Conservation (phyloP, 2,113 vertebrate genomes). For the Hiodon alosoides region DNA sequence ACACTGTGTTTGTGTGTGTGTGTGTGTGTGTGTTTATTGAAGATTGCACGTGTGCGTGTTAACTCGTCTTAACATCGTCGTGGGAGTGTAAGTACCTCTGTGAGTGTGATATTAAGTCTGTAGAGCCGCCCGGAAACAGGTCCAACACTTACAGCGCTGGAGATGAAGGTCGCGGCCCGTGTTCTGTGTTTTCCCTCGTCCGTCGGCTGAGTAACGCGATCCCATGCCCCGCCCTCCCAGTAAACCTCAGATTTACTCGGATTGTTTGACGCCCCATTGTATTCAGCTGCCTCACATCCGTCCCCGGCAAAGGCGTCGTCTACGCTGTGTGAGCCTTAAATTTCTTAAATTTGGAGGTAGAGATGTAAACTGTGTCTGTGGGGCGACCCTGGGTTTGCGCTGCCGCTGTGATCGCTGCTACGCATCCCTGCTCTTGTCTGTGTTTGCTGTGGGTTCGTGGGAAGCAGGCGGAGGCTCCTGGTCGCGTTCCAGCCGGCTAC, state of each 20-base stretch:
- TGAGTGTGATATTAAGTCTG: too few relatives aligned
- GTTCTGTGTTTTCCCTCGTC: too few relatives aligned
- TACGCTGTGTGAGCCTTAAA: neutral
- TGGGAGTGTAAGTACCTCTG: neutral
- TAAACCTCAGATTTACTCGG: neutral
- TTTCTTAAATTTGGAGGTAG: too few relatives aligned
- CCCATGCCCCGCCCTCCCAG: neutral
- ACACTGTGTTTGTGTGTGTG: neutral
- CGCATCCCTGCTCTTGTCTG: too few relatives aligned
- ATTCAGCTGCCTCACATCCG: neutral
- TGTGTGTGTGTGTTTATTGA: neutral
- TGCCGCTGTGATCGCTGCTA: neutral
- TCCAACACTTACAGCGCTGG: too few relatives aligned
- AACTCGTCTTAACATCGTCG: too few relatives aligned
- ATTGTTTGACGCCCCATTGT: neutral
- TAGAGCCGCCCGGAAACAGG: too few relatives aligned
- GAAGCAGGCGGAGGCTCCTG: neutral
- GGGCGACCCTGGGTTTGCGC: neutral
- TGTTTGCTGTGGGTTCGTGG: neutral
- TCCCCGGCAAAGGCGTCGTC: neutral
- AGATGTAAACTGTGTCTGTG: too few relatives aligned
- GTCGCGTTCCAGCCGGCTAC: neutral
- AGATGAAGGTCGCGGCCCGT: too few relatives aligned
- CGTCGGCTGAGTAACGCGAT: too few relatives aligned
- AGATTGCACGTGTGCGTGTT: neutral